Base-by-base conservation (phyloP, 2,797 vertebrate genomes). In the Clarias platycephalus region DNA sequence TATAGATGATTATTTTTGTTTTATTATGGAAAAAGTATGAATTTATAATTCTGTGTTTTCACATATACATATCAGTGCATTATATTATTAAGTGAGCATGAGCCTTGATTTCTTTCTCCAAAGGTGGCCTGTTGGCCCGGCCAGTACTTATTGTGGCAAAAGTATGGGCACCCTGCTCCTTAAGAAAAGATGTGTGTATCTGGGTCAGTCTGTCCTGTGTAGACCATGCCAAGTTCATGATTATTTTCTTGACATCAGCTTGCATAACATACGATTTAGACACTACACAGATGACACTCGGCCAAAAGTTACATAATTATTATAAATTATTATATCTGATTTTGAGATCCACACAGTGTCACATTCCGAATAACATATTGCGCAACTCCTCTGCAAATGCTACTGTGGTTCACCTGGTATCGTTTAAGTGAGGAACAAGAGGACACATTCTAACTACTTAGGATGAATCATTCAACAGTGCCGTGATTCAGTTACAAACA, bases 161-260 rank as follows among this genome's bases (percentile, higher is more conserved):
- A 58, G 49, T 75, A 76, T 34, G 40, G 53, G 55, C 20, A 31
- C 10, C 9, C 26, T 75, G 26, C 26, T 55, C 12, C 24, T 44
- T 40, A 55, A 24, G 49, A 34, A 5, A 12, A 57, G 20, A 31
- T 18, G 63, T 66, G 80, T 76, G 26, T 49, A 81, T 84, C 49
- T 83, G 84, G 84, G 87, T 82, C 80, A 76, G 57, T 60, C 74
- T 82, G 60, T 68, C 55, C 68, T 70, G 37, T 53, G 63, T 49
- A 84, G 71, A 28, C 2, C 7, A 57, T 60, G 81, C 62, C 79
- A 84, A 86, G 67, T 83, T 72, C 7, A 24, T 83, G 76, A 81
- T 58, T 58, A 28, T 81, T 62, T 84, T 40, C 24, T 13, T 49
- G 64, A n/a, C 28, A 53, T 83, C 70, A 80, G 64, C 58, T 85